Evolutionary conservation across 2,888 invertebrate species (phyloP).

Genomic region (Dimorphilus gyrociliatus): DNA sequence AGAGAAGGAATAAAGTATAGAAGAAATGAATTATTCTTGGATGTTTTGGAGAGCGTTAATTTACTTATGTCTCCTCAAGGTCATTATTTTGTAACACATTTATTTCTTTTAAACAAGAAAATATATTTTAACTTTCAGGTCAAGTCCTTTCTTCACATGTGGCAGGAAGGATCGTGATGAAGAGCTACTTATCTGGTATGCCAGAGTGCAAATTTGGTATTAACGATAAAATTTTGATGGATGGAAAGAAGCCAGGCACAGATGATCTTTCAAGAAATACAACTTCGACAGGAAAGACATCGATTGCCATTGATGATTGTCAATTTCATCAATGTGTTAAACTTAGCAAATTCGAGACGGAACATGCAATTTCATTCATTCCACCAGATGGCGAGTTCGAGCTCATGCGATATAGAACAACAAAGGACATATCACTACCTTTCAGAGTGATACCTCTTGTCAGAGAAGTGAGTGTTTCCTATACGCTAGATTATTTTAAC

Average conservation of each 20-base stretch:
- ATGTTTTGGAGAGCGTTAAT: constrained; percentile 96
- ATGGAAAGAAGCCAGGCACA: constrained; percentile 44
- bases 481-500: no score
- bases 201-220: constrained; percentile 99
- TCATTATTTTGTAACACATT: constrained; percentile 22
- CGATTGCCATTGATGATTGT: constrained; percentile 83
- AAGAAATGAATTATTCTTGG: constrained; percentile 91
- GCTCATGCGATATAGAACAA: constrained; percentile 98
- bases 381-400: constrained; percentile 99
- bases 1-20: constrained; percentile 98
- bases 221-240: constrained; percentile 98
- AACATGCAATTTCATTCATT: constrained; percentile 98
- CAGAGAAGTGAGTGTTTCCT: constrained; percentile 50
- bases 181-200: constrained; percentile 98
- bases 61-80: constrained; percentile 98
- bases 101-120: neutral
- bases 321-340: constrained; percentile 99
- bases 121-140: constrained; percentile 44
- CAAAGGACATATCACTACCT: constrained; percentile 96
- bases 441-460: constrained; percentile 98
- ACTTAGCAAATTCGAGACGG: constrained; percentile 97
- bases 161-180: constrained; percentile 98
- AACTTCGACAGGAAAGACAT: constrained; percentile 8
- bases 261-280: constrained; percentile 22
- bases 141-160: constrained; percentile 98